Percentiles rank a stretch among this genome's conserved stretches.
Conservation (phyloP, 2,113 vertebrate genomes). For the Ciconia maguari region DNA sequence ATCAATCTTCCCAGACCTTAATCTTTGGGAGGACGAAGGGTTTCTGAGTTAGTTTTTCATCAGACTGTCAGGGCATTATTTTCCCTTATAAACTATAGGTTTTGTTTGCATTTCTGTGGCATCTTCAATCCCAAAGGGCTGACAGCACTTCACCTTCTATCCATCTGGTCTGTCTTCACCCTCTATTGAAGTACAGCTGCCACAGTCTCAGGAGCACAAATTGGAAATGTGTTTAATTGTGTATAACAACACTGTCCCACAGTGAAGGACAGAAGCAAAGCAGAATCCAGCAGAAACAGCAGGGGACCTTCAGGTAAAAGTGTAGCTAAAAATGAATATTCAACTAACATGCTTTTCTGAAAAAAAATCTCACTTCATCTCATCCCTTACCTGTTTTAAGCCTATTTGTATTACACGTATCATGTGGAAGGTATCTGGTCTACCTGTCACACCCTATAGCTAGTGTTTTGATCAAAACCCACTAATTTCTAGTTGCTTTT, state of each 20-base stretch:
- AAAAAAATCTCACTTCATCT: background rate
- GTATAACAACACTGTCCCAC: background rate
- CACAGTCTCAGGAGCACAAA: conserved; percentile 45
- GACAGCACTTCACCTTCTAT: conserved; percentile 27
- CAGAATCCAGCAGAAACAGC: background rate
- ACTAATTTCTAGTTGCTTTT: background rate
- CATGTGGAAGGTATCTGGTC: background rate
- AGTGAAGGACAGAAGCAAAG: conserved; percentile 31
- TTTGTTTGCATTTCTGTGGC: conserved; percentile 7
- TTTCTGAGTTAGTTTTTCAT: conserved; percentile 27
- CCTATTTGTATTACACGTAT: background rate
- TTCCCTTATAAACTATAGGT: background rate
- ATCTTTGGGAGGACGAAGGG: background rate
- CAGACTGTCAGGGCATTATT: conserved; percentile 9
- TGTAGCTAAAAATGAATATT: background rate
- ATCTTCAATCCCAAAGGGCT: background rate
- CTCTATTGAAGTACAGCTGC: conserved; percentile 32
- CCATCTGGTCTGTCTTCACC: conserved; percentile 39
- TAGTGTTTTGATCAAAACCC: background rate
- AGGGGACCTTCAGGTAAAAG: background rate
- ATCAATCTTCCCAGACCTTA: background rate
- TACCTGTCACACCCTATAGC: background rate
- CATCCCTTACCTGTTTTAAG: background rate
- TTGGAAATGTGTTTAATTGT: conserved; percentile 43
- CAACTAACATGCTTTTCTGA: background rate